phyloP scores from a whole-genome alignment of 2,797 vertebrate species.

The Pipistrellus nathusii region DNA sequence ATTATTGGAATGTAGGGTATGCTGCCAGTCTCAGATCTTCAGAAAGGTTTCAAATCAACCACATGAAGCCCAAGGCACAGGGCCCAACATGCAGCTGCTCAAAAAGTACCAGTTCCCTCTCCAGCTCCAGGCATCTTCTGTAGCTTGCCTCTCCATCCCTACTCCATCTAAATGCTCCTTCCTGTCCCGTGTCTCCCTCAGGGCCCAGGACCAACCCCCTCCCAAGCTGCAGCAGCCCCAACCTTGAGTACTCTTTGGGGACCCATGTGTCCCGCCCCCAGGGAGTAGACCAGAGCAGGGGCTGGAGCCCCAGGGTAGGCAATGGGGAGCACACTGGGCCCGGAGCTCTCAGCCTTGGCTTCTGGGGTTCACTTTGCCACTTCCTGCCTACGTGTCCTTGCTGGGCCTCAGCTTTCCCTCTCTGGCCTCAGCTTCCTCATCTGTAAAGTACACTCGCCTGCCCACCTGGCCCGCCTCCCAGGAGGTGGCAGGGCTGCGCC shows the following conservation, averaged over 20 bases:
- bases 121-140: neutral
- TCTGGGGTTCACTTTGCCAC: neutral
- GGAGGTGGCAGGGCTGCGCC: neutral
- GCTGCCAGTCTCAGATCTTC: neutral
- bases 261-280: too few relatives aligned
- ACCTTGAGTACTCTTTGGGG: too few relatives aligned
- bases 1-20: neutral
- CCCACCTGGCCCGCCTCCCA: neutral
- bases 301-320: neutral
- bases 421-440: neutral
- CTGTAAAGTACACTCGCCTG: neutral
- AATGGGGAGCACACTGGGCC: neutral
- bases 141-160: neutral
- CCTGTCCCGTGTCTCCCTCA: neutral
- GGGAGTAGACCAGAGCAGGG: neutral
- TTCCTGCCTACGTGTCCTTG: neutral
- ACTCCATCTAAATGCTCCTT: neutral
- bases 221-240: neutral
- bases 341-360: neutral
- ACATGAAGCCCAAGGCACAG: neutral
- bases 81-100: neutral
- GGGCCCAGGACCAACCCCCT: neutral
- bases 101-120: rapidly evolving
- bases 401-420: neutral
- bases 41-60: neutral